Percentiles rank a stretch among this genome's conserved stretches.
Conservation (phyloP, 1,140 invertebrate genomes). For the Scylla paramamosain region DNA sequence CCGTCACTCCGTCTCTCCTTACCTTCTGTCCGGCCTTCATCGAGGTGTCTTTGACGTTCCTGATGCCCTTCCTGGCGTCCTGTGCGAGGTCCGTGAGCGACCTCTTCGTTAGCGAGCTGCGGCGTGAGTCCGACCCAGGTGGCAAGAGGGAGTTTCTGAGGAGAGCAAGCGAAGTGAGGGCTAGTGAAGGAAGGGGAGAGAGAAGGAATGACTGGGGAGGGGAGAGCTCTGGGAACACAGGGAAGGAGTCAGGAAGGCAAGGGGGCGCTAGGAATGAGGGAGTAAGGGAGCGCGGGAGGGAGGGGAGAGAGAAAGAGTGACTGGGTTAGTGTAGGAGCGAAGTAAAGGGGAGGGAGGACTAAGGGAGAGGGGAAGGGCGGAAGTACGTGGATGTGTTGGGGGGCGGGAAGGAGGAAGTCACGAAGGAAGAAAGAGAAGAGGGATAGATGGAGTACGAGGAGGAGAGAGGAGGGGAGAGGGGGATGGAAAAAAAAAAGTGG, state of each 20-base stretch:
- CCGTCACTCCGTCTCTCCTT: not conserved
- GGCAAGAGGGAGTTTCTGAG: slow-evolving; percentile 40
- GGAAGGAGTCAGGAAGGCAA: not conserved
- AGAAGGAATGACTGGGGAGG: not conserved
- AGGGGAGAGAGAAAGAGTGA: not conserved
- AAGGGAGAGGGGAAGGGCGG: not conserved
- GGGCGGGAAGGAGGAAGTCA: not conserved
- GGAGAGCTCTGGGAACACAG: not conserved
- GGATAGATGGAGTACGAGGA: not conserved
- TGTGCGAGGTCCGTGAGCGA: slow-evolving; percentile 53
- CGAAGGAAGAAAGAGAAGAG: not conserved
- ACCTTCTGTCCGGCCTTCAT: slow-evolving; percentile 68
- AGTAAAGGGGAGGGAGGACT: no score
- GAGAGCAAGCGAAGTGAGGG: not conserved
- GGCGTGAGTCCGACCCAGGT: slow-evolving; percentile 36
- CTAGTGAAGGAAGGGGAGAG: not conserved
- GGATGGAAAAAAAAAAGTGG: not conserved
- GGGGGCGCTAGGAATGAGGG: not conserved
- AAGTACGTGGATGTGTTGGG: not conserved
- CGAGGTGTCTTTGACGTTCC: slow-evolving; percentile 54
- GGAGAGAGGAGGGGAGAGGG: not conserved
- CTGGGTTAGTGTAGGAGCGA: not conserved
- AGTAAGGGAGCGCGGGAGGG: not conserved
- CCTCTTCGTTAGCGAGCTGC: slow-evolving; percentile 57
- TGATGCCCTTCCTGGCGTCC: slow-evolving; percentile 60